Percentiles rank a stretch among this genome's conserved stretches.
Conservation (phyloP, 35 echinoderm and acorn worm genomes). For the Hemicentrotus pulcherrimus region DNA sequence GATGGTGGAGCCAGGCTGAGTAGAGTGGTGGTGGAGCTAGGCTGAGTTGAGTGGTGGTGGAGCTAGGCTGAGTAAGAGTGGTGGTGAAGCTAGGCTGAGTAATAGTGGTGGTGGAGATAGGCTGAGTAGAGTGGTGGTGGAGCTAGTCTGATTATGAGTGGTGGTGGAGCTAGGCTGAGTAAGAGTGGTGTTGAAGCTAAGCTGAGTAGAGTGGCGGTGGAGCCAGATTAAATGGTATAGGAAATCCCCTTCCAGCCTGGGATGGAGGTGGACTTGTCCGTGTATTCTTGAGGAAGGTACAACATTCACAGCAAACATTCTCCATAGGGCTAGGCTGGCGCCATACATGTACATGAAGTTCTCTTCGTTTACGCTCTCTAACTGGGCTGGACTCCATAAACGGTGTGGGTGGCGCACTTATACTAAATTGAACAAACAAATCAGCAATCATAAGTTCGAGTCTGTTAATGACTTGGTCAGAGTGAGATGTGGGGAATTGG, state of each 20-base stretch:
- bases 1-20: background rate
- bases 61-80: background rate
- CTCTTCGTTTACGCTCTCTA: background rate
- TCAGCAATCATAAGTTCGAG: too few species aligned
- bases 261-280: background rate
- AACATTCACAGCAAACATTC: slow-evolving; percentile 48
- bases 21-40: background rate
- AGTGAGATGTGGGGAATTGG: too few species aligned
- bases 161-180: background rate
- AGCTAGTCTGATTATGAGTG: background rate
- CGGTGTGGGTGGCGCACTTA: slow-evolving; percentile 32
- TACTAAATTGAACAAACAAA: background rate
- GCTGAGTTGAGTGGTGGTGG: background rate
- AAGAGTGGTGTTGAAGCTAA: background rate
- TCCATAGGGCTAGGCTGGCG: slow-evolving; percentile 22
- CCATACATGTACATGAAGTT: background rate
- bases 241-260: background rate
- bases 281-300: slow-evolving; percentile 44
- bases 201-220: background rate
- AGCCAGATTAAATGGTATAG: slow-evolving; percentile 14
- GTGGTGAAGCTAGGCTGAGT: background rate
- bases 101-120: background rate
- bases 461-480: too few species aligned
- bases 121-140: background rate
- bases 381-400: background rate